Conservation (phyloP, 2,888 invertebrate genomes). For the Noctua comes region DNA sequence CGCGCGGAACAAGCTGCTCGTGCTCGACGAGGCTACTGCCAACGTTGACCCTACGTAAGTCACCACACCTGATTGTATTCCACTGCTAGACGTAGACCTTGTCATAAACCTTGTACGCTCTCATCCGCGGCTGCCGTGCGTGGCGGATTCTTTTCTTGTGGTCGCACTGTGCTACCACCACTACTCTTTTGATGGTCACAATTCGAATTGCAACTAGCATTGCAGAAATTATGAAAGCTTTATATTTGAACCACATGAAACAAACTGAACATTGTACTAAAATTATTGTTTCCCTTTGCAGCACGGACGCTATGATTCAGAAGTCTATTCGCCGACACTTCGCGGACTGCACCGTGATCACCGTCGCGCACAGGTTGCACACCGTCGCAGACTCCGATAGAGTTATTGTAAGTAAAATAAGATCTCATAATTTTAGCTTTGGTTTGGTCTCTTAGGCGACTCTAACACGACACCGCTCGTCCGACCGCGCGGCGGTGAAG, state of each 20-base stretch:
- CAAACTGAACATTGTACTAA: background rate
- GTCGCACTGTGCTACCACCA: background rate
- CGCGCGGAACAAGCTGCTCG: constrained; percentile 94
- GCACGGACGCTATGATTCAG: constrained; percentile 96
- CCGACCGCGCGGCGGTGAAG: background rate
- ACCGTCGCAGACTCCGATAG: constrained; percentile 97
- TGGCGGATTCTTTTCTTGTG: background rate
- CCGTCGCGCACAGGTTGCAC: constrained; percentile 97
- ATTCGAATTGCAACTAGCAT: background rate
- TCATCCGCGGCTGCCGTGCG: background rate
- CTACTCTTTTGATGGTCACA: background rate
- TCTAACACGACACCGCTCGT: background rate
- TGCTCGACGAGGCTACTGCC: constrained; percentile 97
- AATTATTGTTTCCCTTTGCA: constrained; percentile 70
- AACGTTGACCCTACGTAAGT: constrained; percentile 95
- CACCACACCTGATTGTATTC: background rate
- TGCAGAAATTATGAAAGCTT: background rate
- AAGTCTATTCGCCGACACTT: constrained; percentile 95
- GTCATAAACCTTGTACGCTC: background rate
- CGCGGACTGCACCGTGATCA: constrained; percentile 95
- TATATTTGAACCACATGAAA: background rate
- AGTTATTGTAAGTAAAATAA: constrained; percentile 92
- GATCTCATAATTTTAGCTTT: background rate
- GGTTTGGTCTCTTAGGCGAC: background rate
- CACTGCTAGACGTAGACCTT: background rate